Conservation (phyloP, 2,113 vertebrate genomes). For the Furnarius figulus region DNA sequence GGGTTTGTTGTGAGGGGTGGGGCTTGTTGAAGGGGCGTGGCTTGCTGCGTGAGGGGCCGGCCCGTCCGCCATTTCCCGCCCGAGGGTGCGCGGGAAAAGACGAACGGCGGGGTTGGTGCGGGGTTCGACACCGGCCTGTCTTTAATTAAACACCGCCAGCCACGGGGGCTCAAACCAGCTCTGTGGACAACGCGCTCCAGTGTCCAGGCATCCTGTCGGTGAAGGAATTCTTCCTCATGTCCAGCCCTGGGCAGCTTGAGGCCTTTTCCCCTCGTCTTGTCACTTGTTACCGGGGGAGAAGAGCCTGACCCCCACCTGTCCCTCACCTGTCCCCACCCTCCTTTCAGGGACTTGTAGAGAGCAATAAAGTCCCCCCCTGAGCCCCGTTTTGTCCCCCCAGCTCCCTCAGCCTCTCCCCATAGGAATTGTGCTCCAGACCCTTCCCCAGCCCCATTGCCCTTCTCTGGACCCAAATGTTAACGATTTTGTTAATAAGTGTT, state of each 20-base stretch:
- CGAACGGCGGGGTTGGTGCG: no score
- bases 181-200: fast-evolving
- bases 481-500: neutral
- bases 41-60: no score
- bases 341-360: neutral
- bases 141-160: no score
- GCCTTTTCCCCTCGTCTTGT: fast-evolving
- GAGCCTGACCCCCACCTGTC: no score
- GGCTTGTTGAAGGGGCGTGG: no score
- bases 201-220: neutral
- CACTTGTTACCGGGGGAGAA: neutral
- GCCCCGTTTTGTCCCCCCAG: neutral
- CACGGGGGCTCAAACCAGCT: neutral
- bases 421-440: neutral
- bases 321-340: neutral
- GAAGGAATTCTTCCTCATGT: neutral
- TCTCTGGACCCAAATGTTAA: neutral
- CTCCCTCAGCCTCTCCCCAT: fast-evolving
- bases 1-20: no score
- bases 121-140: no score
- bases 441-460: neutral
- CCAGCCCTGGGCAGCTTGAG: fast-evolving
- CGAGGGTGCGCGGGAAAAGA: no score
- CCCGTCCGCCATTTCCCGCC: no score
- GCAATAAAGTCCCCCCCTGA: fast-evolving